Conservation (phyloP, 2,113 vertebrate species). For the Dipodomys spectabilis region DNA sequence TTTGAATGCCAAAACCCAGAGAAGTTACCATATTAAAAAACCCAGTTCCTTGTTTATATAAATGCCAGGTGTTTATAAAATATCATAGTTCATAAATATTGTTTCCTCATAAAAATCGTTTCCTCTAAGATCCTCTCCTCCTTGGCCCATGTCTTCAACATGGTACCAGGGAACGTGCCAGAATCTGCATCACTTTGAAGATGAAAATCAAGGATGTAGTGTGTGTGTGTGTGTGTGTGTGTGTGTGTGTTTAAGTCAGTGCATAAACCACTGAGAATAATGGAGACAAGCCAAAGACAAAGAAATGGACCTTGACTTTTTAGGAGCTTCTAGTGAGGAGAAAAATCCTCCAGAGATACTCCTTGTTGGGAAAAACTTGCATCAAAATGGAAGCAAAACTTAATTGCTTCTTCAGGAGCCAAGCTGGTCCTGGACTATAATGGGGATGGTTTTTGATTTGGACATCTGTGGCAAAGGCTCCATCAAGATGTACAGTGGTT, state of each 20-base stretch:
- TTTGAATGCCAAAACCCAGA: slow-evolving; percentile 79
- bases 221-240: not conserved
- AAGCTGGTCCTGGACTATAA: not conserved
- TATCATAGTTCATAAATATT: slow-evolving; percentile 79
- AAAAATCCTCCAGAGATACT: not conserved
- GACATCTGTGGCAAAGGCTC: not conserved
- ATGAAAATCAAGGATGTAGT: not conserved
- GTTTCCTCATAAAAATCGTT: slow-evolving; percentile 69
- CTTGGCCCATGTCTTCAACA: slow-evolving; percentile 29
- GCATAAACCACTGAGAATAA: not conserved
- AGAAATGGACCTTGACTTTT: slow-evolving; percentile 36
- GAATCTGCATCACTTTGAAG: slow-evolving; percentile 44
- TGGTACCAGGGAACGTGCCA: slow-evolving; percentile 36
- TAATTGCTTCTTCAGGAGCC: slow-evolving; percentile 48
- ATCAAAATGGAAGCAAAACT: slow-evolving; percentile 49
- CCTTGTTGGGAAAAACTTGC: slow-evolving; percentile 7
- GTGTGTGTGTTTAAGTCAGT: not conserved
- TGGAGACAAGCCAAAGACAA: slow-evolving; percentile 37
- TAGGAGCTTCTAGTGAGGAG: slow-evolving; percentile 6
- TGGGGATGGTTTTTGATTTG: not conserved
- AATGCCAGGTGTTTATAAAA: slow-evolving; percentile 86
- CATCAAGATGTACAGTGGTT: not conserved
- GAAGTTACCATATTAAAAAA: slow-evolving; percentile 79
- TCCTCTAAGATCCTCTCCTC: not conserved
- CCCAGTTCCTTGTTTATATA: slow-evolving; percentile 79